Evolutionary conservation across 2,888 invertebrate species (phyloP).

Genomic region (Oscheius sp.): DNA sequence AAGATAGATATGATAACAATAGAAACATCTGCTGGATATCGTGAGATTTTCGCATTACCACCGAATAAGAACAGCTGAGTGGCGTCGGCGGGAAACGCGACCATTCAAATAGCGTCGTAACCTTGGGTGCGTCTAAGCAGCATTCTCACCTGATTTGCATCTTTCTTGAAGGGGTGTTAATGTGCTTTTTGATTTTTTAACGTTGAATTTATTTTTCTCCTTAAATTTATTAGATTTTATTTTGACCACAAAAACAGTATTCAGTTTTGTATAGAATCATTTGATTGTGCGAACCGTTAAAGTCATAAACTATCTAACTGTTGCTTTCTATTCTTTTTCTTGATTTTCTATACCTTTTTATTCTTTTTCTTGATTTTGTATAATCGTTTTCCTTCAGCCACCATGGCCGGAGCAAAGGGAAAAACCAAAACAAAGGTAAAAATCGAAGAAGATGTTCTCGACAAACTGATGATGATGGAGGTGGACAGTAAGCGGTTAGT

Average conservation of each 20-base stretch:
- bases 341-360: not conserved
- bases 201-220: not conserved
- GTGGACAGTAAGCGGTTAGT: not conserved
- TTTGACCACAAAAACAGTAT: not conserved
- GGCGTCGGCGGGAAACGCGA: slow-evolving; percentile 19
- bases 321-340: too few relatives aligned
- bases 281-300: too few relatives aligned
- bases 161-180: too few relatives aligned
- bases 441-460: not conserved
- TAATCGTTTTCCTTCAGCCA: not conserved
- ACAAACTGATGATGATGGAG: not conserved
- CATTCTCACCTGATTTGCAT: not conserved
- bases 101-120: not conserved
- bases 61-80: slow-evolving; percentile 9
- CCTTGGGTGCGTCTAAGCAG: not conserved
- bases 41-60: not conserved
- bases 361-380: not conserved
- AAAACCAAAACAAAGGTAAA: not conserved
- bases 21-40: not conserved
- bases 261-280: too few relatives aligned
- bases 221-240: too few relatives aligned
- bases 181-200: not conserved
- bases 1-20: not conserved
- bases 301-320: too few relatives aligned
- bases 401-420: not conserved